Percentiles rank a stretch among this genome's conserved stretches.
These are phyloP conservation scores for Rapana venosa DNA, from an alignment of 2,888 invertebrate genomes.

Conservation along the genomic window DNA sequence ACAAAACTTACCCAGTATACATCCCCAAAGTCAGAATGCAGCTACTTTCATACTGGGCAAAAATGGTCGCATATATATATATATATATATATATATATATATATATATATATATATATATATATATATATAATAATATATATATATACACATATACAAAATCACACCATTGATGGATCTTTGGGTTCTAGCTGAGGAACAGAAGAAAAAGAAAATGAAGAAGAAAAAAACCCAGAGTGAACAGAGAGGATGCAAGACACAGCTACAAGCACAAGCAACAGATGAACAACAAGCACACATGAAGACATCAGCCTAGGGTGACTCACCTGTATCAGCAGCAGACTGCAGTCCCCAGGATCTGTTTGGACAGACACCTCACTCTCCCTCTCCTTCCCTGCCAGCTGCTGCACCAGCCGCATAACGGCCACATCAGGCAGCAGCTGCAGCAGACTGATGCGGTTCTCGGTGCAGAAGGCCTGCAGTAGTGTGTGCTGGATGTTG, in stretches of 20 bases:
- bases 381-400: conserved; percentile 20
- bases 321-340: conserved; percentile 32
- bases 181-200: no score
- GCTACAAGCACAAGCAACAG: neutral
- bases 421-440: neutral
- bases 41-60: no score
- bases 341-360: conserved; percentile 20
- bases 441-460: conserved; percentile 30
- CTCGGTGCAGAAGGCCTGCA: conserved; percentile 41
- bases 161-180: no score
- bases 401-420: conserved; percentile 28
- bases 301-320: neutral
- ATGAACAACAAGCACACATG: neutral
- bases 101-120: no score
- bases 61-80: no score
- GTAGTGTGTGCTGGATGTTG: conserved; percentile 38
- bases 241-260: neutral
- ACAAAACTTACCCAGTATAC: no score
- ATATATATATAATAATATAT: no score
- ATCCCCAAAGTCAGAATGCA: no score
- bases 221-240: no score
- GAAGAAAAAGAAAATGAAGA: no score
- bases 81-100: no score
- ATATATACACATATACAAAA: no score
- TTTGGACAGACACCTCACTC: neutral